These are phyloP conservation scores for Crenuchus spilurus DNA, from an alignment of 2,797 vertebrate genomes.

Conservation along the genomic window DNA sequence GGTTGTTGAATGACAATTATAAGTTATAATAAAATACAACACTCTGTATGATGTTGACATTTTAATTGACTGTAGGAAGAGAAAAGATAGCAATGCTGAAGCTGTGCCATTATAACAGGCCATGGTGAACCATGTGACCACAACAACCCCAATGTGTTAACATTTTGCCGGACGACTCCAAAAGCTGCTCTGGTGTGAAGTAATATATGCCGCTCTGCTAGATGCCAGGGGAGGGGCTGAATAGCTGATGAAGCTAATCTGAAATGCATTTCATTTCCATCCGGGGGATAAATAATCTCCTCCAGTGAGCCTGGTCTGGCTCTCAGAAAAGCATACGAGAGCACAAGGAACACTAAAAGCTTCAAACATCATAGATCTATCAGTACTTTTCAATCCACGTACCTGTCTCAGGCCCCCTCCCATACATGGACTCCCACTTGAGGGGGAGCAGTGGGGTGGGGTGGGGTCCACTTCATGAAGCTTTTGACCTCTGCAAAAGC, in stretches of 20 bases:
- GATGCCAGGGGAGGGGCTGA: slow-evolving; percentile 34
- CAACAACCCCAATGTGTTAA: too few species aligned
- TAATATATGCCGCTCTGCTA: background rate
- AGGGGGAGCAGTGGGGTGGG: slow-evolving; percentile 50
- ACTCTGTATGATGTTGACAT: too few species aligned
- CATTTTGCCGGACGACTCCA: too few species aligned
- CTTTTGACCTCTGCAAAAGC: slow-evolving; percentile 75
- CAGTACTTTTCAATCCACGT: slow-evolving; percentile 59
- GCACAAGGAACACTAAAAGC: background rate
- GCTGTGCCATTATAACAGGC: background rate
- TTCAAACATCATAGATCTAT: background rate
- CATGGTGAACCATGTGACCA: too few species aligned
- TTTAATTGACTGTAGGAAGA: too few species aligned
- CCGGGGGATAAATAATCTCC: slow-evolving; percentile 24
- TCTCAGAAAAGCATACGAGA: background rate
- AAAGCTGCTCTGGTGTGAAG: background rate
- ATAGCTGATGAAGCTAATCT: slow-evolving; percentile 33
- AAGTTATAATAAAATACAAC: too few species aligned
- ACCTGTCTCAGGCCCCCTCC: slow-evolving; percentile 72
- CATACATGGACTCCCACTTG: slow-evolving; percentile 68
- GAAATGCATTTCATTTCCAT: slow-evolving; percentile 39
- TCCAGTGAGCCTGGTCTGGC: background rate
- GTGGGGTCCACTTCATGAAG: slow-evolving; percentile 70
- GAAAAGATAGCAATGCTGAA: too few species aligned
- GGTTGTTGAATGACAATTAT: too few species aligned